Base-by-base conservation (phyloP, 2,113 vertebrate species). In the Hymenochirus boettgeri region DNA sequence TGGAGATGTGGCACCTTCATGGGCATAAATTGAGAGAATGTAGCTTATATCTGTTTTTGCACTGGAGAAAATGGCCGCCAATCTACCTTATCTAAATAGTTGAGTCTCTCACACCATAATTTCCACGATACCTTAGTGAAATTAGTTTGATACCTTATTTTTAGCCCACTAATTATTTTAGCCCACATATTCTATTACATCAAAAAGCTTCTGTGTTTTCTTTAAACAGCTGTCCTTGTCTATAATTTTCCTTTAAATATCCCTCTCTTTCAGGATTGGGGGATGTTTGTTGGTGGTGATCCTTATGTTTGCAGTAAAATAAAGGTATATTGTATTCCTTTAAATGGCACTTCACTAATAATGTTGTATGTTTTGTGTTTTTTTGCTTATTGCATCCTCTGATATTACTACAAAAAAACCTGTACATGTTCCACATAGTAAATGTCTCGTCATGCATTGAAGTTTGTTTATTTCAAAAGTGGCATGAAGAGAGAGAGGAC, bases 211-310 rank as follows among this genome's bases (percentile, higher is more conserved):
- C 25, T 21, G 26, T 12, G 27, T 53, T 39, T 52, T 24, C 7
- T 58, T 15, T 21, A n/a, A n/a, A n/a, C n/a, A n/a, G 29, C 56
- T 60, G 13, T 18, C 15, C 13, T 35, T 37, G n/a, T 22, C 46
- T 50, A 59, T 57, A 67, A 67, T 51, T 23, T 59, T 58, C 23
- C 46, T 59, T 8, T 59, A 52, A 59, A 39, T 59, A 29, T 67
- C 33, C 56, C 47, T 69, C 57, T 69, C 24, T 69, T 69, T 69
- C 56, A 59, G 56, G 64, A 18, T 57, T 69, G 65, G 65, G 62
- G 47, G 33, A 60, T 47, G 37, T 56, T 60, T 69, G 65, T 60
- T 69, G 65, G 56, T 46, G 65, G 4, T 69, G 64, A 67, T 18
- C 65, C 65, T 59, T 42, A 59, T 45, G 47, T 59, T 51, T 59